Evolutionary conservation across 2,113 vertebrate genomes (phyloP).

Genomic region (Aramus guarauna): DNA sequence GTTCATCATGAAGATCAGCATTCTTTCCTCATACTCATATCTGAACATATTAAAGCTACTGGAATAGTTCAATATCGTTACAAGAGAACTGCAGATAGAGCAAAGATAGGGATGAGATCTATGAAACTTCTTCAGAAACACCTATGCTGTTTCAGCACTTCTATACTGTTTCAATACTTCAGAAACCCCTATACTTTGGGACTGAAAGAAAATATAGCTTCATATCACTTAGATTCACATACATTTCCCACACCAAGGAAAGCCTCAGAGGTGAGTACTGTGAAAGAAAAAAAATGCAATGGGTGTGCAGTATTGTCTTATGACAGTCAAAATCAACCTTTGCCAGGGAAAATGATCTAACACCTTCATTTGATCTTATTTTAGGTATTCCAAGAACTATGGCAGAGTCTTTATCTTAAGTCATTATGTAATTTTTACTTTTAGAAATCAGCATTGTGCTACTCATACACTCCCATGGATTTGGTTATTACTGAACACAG

Average conservation of each 20-base stretch:
- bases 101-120: background rate
- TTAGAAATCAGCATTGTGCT: background rate
- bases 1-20: background rate
- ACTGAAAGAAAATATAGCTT: background rate
- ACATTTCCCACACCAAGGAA: background rate
- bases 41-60: background rate
- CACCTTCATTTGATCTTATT: background rate
- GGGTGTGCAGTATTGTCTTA: background rate
- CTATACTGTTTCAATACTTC: background rate
- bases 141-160: background rate
- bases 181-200: background rate
- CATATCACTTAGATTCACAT: background rate
- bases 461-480: background rate
- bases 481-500: background rate
- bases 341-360: background rate
- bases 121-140: background rate
- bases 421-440: background rate
- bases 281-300: background rate
- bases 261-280: background rate
- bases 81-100: background rate
- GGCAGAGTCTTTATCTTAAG: background rate
- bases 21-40: constrained; percentile 6
- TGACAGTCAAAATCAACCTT: background rate
- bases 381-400: background rate
- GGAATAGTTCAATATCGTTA: background rate